phyloP scores from a whole-genome alignment of 2,113 vertebrate genomes.

The Coreoperca whiteheadi region DNA sequence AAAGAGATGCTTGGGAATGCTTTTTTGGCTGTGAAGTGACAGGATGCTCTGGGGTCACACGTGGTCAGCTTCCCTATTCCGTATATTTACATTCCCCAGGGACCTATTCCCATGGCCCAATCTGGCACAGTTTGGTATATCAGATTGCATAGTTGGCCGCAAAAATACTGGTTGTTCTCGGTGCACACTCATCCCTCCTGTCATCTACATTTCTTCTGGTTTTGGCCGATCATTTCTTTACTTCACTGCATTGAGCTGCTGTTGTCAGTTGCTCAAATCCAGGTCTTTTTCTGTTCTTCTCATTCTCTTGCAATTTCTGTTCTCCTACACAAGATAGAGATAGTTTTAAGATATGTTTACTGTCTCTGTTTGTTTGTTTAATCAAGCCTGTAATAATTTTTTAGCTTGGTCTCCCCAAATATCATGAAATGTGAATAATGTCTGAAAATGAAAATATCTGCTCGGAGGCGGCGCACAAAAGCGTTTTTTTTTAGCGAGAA shows the following conservation, averaged over 20 bases:
- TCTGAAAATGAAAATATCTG: slow-evolving; percentile 24
- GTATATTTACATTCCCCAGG: slow-evolving; percentile 19
- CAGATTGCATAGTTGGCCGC: slow-evolving; percentile 49
- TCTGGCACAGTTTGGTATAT: slow-evolving; percentile 18
- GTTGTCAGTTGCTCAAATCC: slow-evolving; percentile 24
- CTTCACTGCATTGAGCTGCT: slow-evolving; percentile 44
- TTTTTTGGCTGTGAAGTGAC: slow-evolving; percentile 41
- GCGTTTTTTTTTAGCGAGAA: background rate
- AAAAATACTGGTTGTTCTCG: slow-evolving; percentile 51
- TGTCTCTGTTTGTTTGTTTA: slow-evolving; percentile 39
- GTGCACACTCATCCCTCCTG: slow-evolving; percentile 21
- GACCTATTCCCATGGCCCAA: slow-evolving; percentile 25
- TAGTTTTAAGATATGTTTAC: slow-evolving; percentile 5
- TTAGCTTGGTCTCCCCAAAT: background rate
- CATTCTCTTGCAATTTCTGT: slow-evolving; percentile 9
- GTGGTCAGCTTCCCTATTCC: slow-evolving; percentile 35
- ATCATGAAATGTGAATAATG: slow-evolving; percentile 29
- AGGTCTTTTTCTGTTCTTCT: slow-evolving; percentile 10
- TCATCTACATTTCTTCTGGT: slow-evolving; percentile 57
- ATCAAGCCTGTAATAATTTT: slow-evolving; percentile 34
- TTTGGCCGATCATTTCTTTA: slow-evolving; percentile 64
- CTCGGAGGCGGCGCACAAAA: background rate
- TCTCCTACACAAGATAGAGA: background rate
- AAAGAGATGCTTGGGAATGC: slow-evolving; percentile 50
- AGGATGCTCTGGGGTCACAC: slow-evolving; percentile 48